These are phyloP conservation scores for Nasonovia ribisnigri DNA, from an alignment of 2,888 invertebrate species.

Conservation along the genomic window DNA sequence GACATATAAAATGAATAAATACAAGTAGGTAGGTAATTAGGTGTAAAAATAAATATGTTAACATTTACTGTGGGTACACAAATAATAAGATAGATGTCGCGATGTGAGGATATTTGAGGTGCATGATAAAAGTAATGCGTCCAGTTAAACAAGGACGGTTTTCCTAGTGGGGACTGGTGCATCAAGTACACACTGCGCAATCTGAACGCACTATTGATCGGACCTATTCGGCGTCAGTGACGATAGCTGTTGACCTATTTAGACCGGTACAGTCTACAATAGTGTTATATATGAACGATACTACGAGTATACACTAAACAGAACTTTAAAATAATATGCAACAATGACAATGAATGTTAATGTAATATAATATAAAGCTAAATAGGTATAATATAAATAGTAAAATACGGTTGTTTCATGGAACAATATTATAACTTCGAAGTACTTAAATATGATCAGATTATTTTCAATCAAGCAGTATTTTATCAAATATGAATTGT, in stretches of 20 bases:
- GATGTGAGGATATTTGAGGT: neutral
- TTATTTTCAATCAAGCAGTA: neutral
- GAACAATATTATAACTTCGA: neutral
- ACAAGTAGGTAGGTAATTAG: too few species aligned
- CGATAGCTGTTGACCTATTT: conserved; percentile 58
- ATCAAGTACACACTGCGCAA: conserved; percentile 56
- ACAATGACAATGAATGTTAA: neutral
- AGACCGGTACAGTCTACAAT: conserved; percentile 21
- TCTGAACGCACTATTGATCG: conserved; percentile 56
- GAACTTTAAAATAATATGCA: neutral
- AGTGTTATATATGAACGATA: neutral
- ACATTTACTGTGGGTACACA: neutral
- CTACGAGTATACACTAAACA: neutral
- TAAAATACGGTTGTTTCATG: neutral
- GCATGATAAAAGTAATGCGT: conserved; percentile 1
- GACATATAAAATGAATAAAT: neutral
- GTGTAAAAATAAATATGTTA: neutral
- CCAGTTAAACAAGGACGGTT: neutral
- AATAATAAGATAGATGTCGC: neutral
- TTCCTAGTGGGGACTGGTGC: conserved; percentile 20
- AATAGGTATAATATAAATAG: neutral
- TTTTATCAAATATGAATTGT: neutral
- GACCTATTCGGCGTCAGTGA: conserved; percentile 48
- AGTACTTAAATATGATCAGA: neutral
- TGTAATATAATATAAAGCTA: neutral